Evolutionary conservation across 2,797 vertebrate species (phyloP), one percentile per base, ranked within the genome.

Genomic region (Percopsis omiscomaycus): DNA sequence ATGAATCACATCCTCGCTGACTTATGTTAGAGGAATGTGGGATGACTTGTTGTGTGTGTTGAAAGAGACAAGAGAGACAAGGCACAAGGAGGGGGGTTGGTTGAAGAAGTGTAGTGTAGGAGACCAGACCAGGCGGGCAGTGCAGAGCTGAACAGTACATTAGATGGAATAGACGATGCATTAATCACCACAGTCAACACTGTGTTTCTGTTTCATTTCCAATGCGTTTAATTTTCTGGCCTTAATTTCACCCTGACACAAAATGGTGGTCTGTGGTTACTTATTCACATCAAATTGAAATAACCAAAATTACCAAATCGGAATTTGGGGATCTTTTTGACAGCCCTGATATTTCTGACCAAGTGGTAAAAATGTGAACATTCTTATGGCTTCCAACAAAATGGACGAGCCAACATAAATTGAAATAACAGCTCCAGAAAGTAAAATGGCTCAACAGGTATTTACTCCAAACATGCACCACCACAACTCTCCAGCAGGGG

Each of bases 1-100:
- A 71, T 58, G 45, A n/a, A 4, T 27, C 55, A 11, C n/a, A 61
- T 69, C 68, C 15, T 29, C 79, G 60, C 63, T 65, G 74, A 80
- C 79, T 78, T 80, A 9, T 65, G 64, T 49, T 71, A 9, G 30
- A 67, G 90, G 92, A 94, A 94, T 94, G 91, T 80, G 64, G 89
- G 80, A 74, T 48, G 81, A 91, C 92, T 82, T 80, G 92, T 93
- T 87, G 58, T 84, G 81, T 89, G 86, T 89, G 74, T 74, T 83
- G 69, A 87, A 72, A 86, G 66, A 58, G 64, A 76, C 75, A 66
- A 22, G 61, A 10, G 77, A 71, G 78, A 74, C 63, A 82, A 71
- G 81, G 69, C 59, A 81, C 80, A 48, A 63, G 55, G 22, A 74
- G 65, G 77, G 54, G 64, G 73, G 76, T 74, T 71, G 83, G 77